Percentiles rank a stretch among this genome's conserved stretches.
Evolutionary conservation across 53 echinoderm and acorn worm species (phyloP).

Genomic region (Antedon mediterranea): DNA sequence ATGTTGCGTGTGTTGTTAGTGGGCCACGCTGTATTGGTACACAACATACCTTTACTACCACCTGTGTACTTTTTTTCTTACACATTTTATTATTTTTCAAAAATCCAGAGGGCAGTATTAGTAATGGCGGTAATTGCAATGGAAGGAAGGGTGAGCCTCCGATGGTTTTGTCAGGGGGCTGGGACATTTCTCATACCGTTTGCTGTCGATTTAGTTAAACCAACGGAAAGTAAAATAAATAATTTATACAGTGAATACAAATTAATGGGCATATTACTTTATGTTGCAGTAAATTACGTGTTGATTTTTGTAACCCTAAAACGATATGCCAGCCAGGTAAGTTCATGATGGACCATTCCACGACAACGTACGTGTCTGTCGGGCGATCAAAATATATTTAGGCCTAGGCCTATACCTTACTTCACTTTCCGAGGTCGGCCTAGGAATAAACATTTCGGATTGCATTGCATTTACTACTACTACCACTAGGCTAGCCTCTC

Average conservation of each 20-base stretch:
- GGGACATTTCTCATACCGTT: constrained; percentile 42
- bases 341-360: neutral
- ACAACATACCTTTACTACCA: too few species aligned
- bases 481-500: too few species aligned
- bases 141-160: constrained; percentile 63
- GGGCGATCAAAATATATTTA: too few species aligned
- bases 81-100: too few species aligned
- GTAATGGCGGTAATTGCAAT: constrained; percentile 29
- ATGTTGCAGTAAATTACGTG: constrained; percentile 51
- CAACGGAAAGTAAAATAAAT: constrained; percentile 19
- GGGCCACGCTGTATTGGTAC: too few species aligned
- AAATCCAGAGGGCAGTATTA: neutral
- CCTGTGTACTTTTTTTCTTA: too few species aligned
- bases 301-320: constrained; percentile 52
- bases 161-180: constrained; percentile 81
- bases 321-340: constrained; percentile 59
- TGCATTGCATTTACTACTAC: too few species aligned
- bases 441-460: too few species aligned
- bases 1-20: too few species aligned
- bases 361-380: too few species aligned
- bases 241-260: constrained; percentile 22
- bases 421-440: too few species aligned
- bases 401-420: too few species aligned
- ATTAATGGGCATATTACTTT: constrained; percentile 35
- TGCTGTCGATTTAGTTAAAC: constrained; percentile 19